Base-by-base conservation (phyloP, 2,113 vertebrate species). In the Pseudonaja textilis region DNA sequence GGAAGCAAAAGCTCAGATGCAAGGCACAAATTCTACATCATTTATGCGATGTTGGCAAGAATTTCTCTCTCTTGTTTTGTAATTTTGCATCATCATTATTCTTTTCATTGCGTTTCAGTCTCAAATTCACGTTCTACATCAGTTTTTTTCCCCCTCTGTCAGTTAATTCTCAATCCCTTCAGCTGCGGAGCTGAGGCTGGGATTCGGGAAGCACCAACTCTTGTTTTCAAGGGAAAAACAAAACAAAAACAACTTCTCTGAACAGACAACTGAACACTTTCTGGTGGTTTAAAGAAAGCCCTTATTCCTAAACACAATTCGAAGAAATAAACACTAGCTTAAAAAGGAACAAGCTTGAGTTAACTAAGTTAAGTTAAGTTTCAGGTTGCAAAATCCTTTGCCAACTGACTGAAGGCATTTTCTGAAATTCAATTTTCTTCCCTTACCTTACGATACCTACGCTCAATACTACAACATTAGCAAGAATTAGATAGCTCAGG, bases 281-380 rank as follows among this genome's bases (percentile, higher is more conserved):
- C 56, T 61, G 7, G 45, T 47, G 64, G 42, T 20, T 89, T 86
- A 88, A 59, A 64, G 89, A 87, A 26, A 64, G 91, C 45, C 56
- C 93, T 94, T 61, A 8, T 69, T 85, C 85, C n/a, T 90, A 69
- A 14, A 74, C 20, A 93, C 88, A 20, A 89, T 91, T 47, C 69
- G 61, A 3, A 85, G 1, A 59, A 93, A 42, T n/a, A 90, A 86
- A 22, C 1, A 9, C 57, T 45, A 14, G 55, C 89, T 55, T 91
- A 20, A 55, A 69, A 92, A 39, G 92, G 93, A 91, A 88, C 93
- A 96, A 96, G 92, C 96, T 95, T 91, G 95, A 61, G 93, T 95
- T 86, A 52, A 85, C 93, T 12, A 97, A 97, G 94, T 69, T 69
- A 97, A 97, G 94, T 97, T 69, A 97, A 97, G 94, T 97, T 97